Evolutionary conservation across 2,113 vertebrate species (phyloP).

Genomic region (Paraplagusia blochii): DNA sequence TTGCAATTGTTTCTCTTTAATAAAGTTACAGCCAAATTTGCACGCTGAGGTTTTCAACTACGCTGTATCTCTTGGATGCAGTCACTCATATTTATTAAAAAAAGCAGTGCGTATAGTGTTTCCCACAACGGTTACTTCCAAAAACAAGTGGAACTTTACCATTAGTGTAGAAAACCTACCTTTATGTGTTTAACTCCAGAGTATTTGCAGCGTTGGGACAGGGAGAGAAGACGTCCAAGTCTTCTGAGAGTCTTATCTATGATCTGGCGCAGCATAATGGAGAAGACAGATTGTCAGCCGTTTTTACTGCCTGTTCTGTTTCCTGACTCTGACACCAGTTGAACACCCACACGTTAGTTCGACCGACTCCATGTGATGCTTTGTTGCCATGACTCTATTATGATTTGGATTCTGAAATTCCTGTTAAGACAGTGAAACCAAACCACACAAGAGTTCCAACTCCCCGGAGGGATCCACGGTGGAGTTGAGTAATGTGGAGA

Average conservation of each 20-base stretch:
- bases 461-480: constrained; percentile 49
- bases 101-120: too few species aligned
- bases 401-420: constrained; percentile 38
- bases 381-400: constrained; percentile 42
- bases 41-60: too few species aligned
- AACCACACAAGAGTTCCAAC: constrained; percentile 46
- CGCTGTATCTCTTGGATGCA: too few species aligned
- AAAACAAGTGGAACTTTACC: too few species aligned
- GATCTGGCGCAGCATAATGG: neutral
- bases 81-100: too few species aligned
- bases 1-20: too few species aligned
- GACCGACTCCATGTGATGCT: constrained; percentile 49
- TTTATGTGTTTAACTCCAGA: too few species aligned
- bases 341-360: constrained; percentile 41
- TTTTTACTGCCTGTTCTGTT: neutral
- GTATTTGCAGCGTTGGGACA: too few species aligned
- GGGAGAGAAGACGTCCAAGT: neutral
- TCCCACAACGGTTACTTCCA: too few species aligned
- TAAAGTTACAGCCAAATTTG: too few species aligned
- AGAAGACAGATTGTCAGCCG: constrained; percentile 4
- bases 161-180: too few species aligned
- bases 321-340: constrained; percentile 28
- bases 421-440: constrained; percentile 52
- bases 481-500: constrained; percentile 45
- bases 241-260: too few species aligned